Conservation (phyloP, 2,797 vertebrate species). For the Anabas testudineus region DNA sequence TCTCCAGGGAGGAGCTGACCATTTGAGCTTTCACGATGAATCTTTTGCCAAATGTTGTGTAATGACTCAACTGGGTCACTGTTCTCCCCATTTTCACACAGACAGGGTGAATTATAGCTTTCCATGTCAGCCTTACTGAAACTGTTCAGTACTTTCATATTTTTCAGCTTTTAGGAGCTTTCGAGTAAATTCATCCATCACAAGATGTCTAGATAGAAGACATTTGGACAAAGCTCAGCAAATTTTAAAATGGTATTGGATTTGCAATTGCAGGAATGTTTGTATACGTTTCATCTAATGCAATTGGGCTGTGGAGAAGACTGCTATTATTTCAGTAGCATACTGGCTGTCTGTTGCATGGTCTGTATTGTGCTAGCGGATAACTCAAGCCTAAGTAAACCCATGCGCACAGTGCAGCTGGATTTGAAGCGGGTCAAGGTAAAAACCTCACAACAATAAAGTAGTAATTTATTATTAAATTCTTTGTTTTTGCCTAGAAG, state of each 20-base stretch:
- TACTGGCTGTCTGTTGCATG: constrained; percentile 1
- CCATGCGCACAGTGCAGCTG: neutral
- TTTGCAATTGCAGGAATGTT: constrained; percentile 13
- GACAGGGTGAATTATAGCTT: constrained; percentile 36
- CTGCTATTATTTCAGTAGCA: constrained; percentile 20
- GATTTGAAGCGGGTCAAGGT: neutral
- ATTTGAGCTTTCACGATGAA: constrained; percentile 52
- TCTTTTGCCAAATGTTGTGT: constrained; percentile 76
- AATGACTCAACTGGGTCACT: constrained; percentile 70
- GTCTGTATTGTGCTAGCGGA: neutral
- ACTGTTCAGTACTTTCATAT: constrained; percentile 17
- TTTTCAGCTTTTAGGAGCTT: no score
- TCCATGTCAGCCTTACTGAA: constrained; percentile 28
- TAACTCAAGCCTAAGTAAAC: neutral
- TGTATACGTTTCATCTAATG: neutral
- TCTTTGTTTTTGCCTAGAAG: neutral
- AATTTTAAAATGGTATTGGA: neutral
- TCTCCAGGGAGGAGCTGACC: constrained; percentile 54
- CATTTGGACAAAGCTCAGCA: neutral
- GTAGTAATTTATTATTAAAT: neutral
- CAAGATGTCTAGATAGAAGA: neutral
- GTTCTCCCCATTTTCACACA: constrained; percentile 40
- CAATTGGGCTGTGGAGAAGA: no score
- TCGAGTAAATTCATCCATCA: no score
- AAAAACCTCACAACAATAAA: neutral